phyloP scores from a whole-genome alignment of 2,797 vertebrate species.

The Gouania willdenowi region DNA sequence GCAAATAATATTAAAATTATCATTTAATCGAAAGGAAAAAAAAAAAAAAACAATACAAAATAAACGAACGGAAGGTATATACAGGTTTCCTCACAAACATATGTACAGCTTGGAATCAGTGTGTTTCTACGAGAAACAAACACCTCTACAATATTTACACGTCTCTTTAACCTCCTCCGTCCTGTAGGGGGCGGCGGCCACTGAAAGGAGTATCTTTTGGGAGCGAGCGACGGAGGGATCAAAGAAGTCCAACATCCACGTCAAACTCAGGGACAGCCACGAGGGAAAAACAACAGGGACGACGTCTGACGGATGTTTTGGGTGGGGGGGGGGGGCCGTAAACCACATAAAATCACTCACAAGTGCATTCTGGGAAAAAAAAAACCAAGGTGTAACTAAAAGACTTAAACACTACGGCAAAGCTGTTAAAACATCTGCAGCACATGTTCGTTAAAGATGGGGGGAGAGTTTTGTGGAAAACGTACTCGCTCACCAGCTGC shows the following conservation, averaged over 20 bases:
- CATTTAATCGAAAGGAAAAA: constrained; percentile 73
- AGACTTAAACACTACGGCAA: constrained; percentile 6
- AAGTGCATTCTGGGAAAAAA: constrained; percentile 12
- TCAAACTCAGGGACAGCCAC: constrained; percentile 41
- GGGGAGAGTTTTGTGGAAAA: too few relatives aligned
- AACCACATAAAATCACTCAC: constrained; percentile 8
- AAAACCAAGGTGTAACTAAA: not conserved
- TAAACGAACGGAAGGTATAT: constrained; percentile 81
- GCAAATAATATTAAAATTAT: constrained; percentile 88
- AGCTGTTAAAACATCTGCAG: constrained; percentile 35
- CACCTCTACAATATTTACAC: constrained; percentile 85
- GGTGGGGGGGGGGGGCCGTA: not conserved
- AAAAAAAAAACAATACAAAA: constrained; percentile 72
- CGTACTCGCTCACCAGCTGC: too few relatives aligned
- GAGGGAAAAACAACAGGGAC: constrained; percentile 23
- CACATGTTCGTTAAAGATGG: too few relatives aligned
- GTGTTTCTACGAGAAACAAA: constrained; percentile 87
- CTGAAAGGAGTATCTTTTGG: constrained; percentile 66
- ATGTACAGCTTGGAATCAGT: constrained; percentile 82
- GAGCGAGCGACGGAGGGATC: too few relatives aligned
- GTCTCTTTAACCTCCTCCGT: constrained; percentile 57
- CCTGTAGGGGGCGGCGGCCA: constrained; percentile 65
- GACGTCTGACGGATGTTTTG: constrained; percentile 10
- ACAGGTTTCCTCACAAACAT: constrained; percentile 77
- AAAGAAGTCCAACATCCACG: constrained; percentile 38